Percentiles rank a stretch among this genome's conserved stretches.
Conservation (phyloP, 2,113 vertebrate genomes). For the Tautogolabrus adspersus region DNA sequence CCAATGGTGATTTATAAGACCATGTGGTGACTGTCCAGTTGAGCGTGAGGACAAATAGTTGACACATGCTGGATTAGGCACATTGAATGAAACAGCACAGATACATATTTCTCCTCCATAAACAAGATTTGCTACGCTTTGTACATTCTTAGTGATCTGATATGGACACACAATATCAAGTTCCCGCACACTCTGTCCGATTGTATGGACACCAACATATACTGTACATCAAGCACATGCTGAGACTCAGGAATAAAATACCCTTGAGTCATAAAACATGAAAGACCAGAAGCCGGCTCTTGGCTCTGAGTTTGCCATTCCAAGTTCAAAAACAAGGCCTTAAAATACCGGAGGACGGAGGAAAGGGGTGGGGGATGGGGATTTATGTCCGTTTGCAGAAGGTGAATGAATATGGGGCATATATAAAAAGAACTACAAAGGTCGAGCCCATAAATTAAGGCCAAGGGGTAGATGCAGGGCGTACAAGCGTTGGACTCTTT, state of each 20-base stretch:
- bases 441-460: slow-evolving; percentile 65
- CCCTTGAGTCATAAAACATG: slow-evolving; percentile 55
- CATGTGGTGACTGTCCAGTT: slow-evolving; percentile 42
- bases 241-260: slow-evolving; percentile 47
- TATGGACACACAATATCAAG: slow-evolving; percentile 4
- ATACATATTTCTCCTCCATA: not conserved
- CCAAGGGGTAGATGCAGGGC: slow-evolving; percentile 27
- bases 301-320: slow-evolving; percentile 53
- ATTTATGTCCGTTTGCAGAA: slow-evolving; percentile 72
- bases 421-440: slow-evolving; percentile 68
- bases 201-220: not conserved
- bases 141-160: slow-evolving; percentile 1
- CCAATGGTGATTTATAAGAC: slow-evolving; percentile 71
- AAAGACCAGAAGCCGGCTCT: slow-evolving; percentile 38
- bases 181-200: not conserved
- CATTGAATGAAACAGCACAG: slow-evolving; percentile 1
- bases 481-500: slow-evolving; percentile 35
- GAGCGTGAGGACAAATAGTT: slow-evolving; percentile 36
- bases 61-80: slow-evolving; percentile 25
- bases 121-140: slow-evolving; percentile 1
- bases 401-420: slow-evolving; percentile 55
- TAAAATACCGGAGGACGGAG: slow-evolving; percentile 59
- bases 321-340: slow-evolving; percentile 58
- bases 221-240: slow-evolving; percentile 30
- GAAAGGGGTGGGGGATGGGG: slow-evolving; percentile 1